phyloP scores from a whole-genome alignment of 2,888 invertebrate genomes.

The Drosophila leonis region DNA sequence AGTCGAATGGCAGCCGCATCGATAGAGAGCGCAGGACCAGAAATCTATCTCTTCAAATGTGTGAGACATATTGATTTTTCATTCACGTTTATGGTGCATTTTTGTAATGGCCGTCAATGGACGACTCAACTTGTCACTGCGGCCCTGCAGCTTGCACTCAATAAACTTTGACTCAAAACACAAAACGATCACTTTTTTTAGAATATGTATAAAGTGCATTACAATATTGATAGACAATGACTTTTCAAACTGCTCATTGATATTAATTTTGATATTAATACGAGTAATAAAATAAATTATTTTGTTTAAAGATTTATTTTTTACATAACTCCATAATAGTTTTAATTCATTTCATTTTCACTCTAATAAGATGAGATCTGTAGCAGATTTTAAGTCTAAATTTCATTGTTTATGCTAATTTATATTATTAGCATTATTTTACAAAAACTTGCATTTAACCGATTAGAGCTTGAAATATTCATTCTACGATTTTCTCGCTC shows the following conservation, averaged over 20 bases:
- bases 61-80: conserved; percentile 75
- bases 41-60: conserved; percentile 36
- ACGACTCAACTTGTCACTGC: conserved; percentile 15
- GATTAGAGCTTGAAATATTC: background rate
- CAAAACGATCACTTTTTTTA: too few species aligned
- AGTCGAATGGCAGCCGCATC: conserved; percentile 29
- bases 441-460: background rate
- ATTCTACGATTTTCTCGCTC: background rate
- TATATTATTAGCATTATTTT: background rate
- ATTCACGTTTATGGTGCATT: conserved; percentile 44
- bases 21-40: conserved; percentile 32
- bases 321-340: background rate
- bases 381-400: too few species aligned
- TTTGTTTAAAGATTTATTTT: background rate
- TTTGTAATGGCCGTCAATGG: conserved; percentile 60
- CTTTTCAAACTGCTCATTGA: too few species aligned
- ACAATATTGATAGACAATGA: too few species aligned
- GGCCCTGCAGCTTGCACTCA: conserved; percentile 40
- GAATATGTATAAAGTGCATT: background rate
- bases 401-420: background rate
- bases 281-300: background rate
- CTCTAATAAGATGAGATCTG: too few species aligned
- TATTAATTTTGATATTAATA: too few species aligned
- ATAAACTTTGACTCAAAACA: conserved; percentile 15
- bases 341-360: too few species aligned